Evolutionary conservation across 2,113 vertebrate genomes (phyloP), one percentile per base, ranked within the genome.

Genomic region (Callionymus lyra): DNA sequence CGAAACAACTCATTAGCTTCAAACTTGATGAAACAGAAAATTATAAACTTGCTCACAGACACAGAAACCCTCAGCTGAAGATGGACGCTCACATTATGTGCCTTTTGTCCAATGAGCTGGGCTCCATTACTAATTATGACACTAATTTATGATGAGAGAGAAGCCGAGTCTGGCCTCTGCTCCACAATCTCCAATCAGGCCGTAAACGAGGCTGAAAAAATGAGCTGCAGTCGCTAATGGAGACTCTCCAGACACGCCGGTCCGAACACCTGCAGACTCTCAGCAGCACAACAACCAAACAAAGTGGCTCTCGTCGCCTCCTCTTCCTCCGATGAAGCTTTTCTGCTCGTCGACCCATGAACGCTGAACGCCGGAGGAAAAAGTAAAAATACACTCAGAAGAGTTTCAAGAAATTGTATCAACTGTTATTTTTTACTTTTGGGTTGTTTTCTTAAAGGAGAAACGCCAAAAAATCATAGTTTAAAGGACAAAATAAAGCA

Each of bases 151-250:
- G 77, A 78, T 80, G 67, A 67, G 66, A 72, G 65, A 70, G 65
- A 77, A 78, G 81, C 71, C 73, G 40, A 70, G 51, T 31, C 42
- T 68, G 76, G 71, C 74, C 74, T 77, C 64, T 60, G 50, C 53
- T 49, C 38, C 51, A 50, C 63, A 59, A 68, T 75, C 70, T 77
- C 76, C 63, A 83, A 77, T 81, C 77, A 80, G 55, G 53, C 70
- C 60, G 47, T 57, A 82, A 82, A 83, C 78, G 70, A 85, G 72
- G 73, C 79, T 70, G 74, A 72, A 76, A 47, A 74, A 70, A 55
- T 50, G 47, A 39, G 38, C 53, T 73, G 56, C 62, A 57, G 61
- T 45, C 38, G 31, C n/a, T 71, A 74, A 74, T 67, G 64, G 54
- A 65, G 47, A 47, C 65, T 62, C 63, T 66, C 63, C 56, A 68